Percentiles rank a stretch among this genome's conserved stretches.
phyloP scores from a whole-genome alignment of 1,140 invertebrate genomes.

The Chironomus tepperi region DNA sequence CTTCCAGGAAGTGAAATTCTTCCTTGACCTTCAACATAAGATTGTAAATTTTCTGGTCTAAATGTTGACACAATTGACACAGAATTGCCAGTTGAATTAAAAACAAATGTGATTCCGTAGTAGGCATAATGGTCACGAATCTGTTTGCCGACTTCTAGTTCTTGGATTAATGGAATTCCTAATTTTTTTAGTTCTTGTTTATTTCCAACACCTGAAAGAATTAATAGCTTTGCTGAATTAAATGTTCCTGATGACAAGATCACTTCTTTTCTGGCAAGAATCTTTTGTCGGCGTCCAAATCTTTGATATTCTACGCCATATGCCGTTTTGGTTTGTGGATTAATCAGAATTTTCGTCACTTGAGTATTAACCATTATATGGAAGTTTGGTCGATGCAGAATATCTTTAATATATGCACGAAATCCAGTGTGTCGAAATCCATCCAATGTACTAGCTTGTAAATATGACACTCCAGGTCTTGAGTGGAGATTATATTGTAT shows the following conservation, averaged over 20 bases:
- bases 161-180: slow-evolving; percentile 56
- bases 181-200: slow-evolving; percentile 59
- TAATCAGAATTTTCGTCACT: slow-evolving; percentile 47
- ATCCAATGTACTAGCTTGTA: slow-evolving; percentile 49
- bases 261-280: slow-evolving; percentile 59
- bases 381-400: slow-evolving; percentile 48
- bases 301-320: slow-evolving; percentile 50
- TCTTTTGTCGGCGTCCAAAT: slow-evolving; percentile 48
- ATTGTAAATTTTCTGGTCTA: slow-evolving; percentile 40
- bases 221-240: slow-evolving; percentile 66
- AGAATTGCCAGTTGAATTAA: slow-evolving; percentile 51
- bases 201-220: slow-evolving; percentile 77
- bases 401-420: slow-evolving; percentile 48
- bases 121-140: slow-evolving; percentile 70
- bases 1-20: slow-evolving; percentile 41
- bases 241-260: slow-evolving; percentile 69
- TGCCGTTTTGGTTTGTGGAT: slow-evolving; percentile 38
- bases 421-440: slow-evolving; percentile 50
- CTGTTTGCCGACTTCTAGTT: slow-evolving; percentile 66
- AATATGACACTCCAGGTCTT: slow-evolving; percentile 38
- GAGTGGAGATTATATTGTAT: neutral
- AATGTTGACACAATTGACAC: slow-evolving; percentile 51
- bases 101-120: slow-evolving; percentile 50
- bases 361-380: slow-evolving; percentile 56
- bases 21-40: slow-evolving; percentile 44